phyloP scores from a whole-genome alignment of 2,113 vertebrate genomes.

The Azemiops feae region DNA sequence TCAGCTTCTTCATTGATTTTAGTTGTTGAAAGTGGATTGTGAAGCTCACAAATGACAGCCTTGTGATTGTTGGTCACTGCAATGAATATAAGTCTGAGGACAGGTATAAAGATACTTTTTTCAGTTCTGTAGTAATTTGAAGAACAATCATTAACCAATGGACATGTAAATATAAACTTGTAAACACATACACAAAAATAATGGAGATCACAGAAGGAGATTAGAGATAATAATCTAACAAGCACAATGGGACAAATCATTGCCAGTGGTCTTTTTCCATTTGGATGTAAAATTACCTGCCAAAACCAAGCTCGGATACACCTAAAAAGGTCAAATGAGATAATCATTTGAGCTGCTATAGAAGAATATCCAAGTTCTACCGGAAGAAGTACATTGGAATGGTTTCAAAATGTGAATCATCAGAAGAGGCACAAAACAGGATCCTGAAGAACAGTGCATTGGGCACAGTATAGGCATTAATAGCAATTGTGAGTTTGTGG shows the following conservation, averaged over 20 bases:
- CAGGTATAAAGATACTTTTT: not conserved
- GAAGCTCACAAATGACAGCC: not conserved
- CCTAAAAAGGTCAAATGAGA: not conserved
- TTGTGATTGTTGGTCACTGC: not conserved
- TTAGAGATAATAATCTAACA: not conserved
- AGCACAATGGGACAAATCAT: not conserved
- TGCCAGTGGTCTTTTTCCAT: not conserved
- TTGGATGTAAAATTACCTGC: not conserved
- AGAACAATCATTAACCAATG: not conserved
- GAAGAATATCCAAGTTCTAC: not conserved
- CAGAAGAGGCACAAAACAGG: not conserved
- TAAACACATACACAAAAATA: not conserved
- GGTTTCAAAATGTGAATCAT: not conserved
- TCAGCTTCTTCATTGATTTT: not conserved
- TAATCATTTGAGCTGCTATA: not conserved
- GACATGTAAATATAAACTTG: not conserved
- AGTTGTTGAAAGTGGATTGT: not conserved
- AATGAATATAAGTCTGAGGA: not conserved
- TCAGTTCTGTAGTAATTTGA: not conserved
- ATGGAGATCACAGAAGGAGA: not conserved
- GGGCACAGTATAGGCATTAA: not conserved
- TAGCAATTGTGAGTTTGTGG: not conserved
- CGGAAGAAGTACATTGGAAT: not conserved
- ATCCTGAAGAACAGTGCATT: not conserved
- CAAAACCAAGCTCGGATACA: not conserved